phyloP scores from a whole-genome alignment of 2,888 invertebrate species.

The Chalcis sispes region DNA sequence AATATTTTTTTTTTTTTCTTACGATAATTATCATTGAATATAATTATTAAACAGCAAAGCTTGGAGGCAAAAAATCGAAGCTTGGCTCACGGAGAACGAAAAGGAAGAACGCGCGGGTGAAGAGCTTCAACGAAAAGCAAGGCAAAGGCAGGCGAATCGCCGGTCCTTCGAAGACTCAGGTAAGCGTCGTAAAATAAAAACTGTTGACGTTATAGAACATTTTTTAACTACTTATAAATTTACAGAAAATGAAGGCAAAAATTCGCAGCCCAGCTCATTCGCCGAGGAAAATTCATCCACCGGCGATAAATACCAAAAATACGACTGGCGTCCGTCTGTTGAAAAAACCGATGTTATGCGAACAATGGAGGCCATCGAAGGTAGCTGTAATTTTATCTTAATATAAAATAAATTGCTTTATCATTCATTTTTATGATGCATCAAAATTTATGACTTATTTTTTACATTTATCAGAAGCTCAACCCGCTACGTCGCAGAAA shows the following conservation, averaged over 20 bases:
- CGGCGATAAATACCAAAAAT: constrained; percentile 77
- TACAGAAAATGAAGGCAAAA: constrained; percentile 87
- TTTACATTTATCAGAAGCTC: constrained; percentile 81
- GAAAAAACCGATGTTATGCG: constrained; percentile 90
- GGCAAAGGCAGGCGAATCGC: constrained; percentile 84
- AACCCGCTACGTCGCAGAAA: constrained; percentile 81
- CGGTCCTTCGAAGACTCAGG: constrained; percentile 92
- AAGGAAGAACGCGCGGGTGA: constrained; percentile 86
- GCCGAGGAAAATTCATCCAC: constrained; percentile 82
- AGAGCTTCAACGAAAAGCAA: constrained; percentile 81
- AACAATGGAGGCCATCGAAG: constrained; percentile 91
- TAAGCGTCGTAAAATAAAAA: constrained; percentile 67
- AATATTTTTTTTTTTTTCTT: neutral
- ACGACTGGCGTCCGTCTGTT: constrained; percentile 89
- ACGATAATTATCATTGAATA: no score
- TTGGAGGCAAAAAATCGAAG: constrained; percentile 93
- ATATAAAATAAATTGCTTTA: neutral
- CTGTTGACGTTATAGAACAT: neutral
- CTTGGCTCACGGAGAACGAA: constrained; percentile 92
- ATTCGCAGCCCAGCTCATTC: constrained; percentile 82
- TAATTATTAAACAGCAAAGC: constrained; percentile 79
- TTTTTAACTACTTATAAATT: neutral
- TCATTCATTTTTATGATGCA: neutral
- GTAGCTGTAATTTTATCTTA: constrained; percentile 74
- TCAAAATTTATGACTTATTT: neutral